Evolutionary conservation across 1,140 invertebrate species (phyloP), one percentile per base, ranked within the genome.

Genomic region (Pseudomyrmex gracilis): DNA sequence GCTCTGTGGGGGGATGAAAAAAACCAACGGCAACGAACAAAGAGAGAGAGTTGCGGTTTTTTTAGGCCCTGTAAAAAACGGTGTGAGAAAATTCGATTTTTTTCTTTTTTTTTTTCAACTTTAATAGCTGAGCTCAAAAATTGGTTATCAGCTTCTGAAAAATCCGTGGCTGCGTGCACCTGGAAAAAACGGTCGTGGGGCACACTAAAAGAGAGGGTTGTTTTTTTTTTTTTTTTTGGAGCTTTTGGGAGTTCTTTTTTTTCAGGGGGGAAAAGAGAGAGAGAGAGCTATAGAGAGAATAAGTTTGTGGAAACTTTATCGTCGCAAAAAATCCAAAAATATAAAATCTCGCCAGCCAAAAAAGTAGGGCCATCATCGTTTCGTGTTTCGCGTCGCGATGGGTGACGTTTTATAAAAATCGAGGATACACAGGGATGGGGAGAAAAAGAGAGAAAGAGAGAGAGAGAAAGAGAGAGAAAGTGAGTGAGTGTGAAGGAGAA

Each of bases 311-410:
- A 76, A 10, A 71, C 71, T 77, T 80, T 55, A 83, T 86, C 63
- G 77, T 53, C 82, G 87, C 91, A 93, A 93, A 94, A 93, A 93
- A 93, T 93, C 94, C 93, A 94, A 94, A 94, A 94, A 94, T 94
- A 94, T 94, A 94, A 94, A 94, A 94, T 93, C 85, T 92, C 89
- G 92, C 93, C 93, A 94, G 93, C 93, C 93, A 94, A 94, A 93
- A 94, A 92, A 89, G 82, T 85, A 89, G 85, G 91, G 90, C 91
- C 88, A 87, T 87, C 88, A 87, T 89, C 60, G 57, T 86, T 74
- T 73, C 82, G 49, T 78, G 60, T 76, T 80, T 51, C 87, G 80
- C 47, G 43, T 24, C 71, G 58, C 60, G 73, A 45, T 34, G 55
- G 47, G 53, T 80, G 49, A 60, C 74, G 85, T 82, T 73, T 80